Evolutionary conservation across 2,113 vertebrate species (phyloP).

Genomic region (Callospermophilus lateralis): DNA sequence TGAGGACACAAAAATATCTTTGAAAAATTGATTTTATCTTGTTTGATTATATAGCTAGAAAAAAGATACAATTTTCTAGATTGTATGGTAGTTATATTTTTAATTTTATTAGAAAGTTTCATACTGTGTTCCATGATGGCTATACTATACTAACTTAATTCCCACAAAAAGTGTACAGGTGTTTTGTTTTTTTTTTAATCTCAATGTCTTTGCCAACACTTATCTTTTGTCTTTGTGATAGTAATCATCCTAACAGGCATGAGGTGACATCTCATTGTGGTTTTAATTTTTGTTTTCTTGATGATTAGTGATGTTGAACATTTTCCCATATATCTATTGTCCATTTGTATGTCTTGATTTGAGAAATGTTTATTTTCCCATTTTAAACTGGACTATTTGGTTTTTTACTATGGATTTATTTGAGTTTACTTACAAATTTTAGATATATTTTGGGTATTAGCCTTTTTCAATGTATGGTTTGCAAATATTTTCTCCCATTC

Average conservation of each 20-base stretch:
- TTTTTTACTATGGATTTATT: not conserved
- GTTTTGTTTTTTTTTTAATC: not conserved
- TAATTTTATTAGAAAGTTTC: not conserved
- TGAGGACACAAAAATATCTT: not conserved
- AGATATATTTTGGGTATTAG: not conserved
- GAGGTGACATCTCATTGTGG: no score
- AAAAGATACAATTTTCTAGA: no score
- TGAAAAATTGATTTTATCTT: not conserved
- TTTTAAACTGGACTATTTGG: not conserved
- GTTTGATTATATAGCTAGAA: not conserved
- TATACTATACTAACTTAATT: not conserved
- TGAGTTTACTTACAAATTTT: not conserved
- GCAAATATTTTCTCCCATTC: not conserved
- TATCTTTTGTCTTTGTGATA: not conserved
- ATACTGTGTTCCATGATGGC: not conserved
- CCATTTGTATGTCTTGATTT: not conserved
- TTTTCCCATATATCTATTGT: not conserved
- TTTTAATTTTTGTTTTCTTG: not conserved
- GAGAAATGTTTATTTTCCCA: not conserved
- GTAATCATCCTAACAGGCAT: not conserved
- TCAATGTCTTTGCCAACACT: not conserved
- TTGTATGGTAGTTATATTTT: not conserved
- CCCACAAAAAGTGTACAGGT: not conserved
- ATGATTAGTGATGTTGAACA: not conserved
- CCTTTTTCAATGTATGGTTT: not conserved